A percentile compares a stretch with the other conserved stretches of the same genome.
phyloP scores from a whole-genome alignment of 2,113 vertebrate genomes.

The Ranitomeya variabilis region DNA sequence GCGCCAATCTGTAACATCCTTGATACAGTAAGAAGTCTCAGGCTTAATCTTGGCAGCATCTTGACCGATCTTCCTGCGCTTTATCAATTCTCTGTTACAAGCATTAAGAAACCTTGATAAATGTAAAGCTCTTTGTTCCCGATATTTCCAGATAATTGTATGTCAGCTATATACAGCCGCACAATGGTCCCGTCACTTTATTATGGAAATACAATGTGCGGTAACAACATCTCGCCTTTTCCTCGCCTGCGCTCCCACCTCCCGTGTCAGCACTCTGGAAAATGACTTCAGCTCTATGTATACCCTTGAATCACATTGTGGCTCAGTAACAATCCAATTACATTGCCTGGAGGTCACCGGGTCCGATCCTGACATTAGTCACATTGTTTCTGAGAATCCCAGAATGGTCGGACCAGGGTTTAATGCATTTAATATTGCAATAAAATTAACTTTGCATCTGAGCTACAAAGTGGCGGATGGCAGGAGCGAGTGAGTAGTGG shows the following conservation, averaged over 20 bases:
- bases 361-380: not conserved
- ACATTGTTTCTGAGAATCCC: constrained; percentile 2
- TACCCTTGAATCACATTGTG: not conserved
- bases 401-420: not conserved
- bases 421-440: not conserved
- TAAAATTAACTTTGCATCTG: constrained; percentile 8
- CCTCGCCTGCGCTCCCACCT: not conserved
- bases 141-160: not conserved
- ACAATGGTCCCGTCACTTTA: not conserved
- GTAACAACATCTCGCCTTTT: not conserved
- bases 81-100: not conserved
- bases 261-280: not conserved
- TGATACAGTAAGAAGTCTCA: no score
- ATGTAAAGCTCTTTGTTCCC: not conserved
- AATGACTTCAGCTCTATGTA: not conserved
- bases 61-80: not conserved
- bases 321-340: constrained; percentile 6
- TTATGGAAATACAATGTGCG: not conserved
- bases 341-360: not conserved
- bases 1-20: no score
- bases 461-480: not conserved
- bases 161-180: not conserved
- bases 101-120: not conserved
- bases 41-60: no score
- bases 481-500: not conserved